Base-by-base conservation (phyloP, 2,888 invertebrate genomes). In the Meta bourneti region DNA sequence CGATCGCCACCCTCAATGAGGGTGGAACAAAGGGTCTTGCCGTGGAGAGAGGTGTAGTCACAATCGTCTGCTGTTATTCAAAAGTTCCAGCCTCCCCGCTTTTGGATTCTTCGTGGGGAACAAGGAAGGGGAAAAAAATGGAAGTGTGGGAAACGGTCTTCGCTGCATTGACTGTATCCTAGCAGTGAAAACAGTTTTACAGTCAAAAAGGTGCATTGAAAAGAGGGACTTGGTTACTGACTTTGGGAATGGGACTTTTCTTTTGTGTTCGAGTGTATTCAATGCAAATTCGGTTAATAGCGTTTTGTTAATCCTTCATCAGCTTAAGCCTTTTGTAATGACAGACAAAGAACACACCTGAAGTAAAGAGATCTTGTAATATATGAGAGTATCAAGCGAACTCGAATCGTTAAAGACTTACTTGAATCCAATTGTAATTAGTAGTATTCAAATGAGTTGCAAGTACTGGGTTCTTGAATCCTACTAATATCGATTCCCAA, bases 31-130 rank as follows among this genome's bases (percentile, higher is more conserved):
- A 71, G 54, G 80, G 20, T 54, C 49, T 49, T 34, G 70, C 16
- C 85, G 77, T 75, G n/a, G 54, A 85, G 54, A 34, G 34, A 34
- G 34, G 34, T 34, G 34, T 34, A 34, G 34, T 49, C 80, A 34
- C 61, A 54, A 79, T 71, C 87, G 72, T 72, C 72, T 79, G 79
- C 80, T 71, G 87, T 87, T 79, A 80, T 80, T 71, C 81, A 82
- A 82, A 61, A 82, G 81, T 20, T 20, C 20, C 61, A 54, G 13
- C 19, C 81, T 51, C 49, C 11, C 7, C 74, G 11, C 74, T 8
- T 19, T 74, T 20, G 20, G 20, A 79, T 79, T 79, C 79, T 79
- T 61, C 61, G 11, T 6, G 49, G n/a, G 51, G 71, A 82, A 82
- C 70, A 82, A 71, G 69, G 81, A 71, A 69, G 69, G 49, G 81